Conservation (phyloP, 2,113 vertebrate genomes). For the Hydropotes inermis region DNA sequence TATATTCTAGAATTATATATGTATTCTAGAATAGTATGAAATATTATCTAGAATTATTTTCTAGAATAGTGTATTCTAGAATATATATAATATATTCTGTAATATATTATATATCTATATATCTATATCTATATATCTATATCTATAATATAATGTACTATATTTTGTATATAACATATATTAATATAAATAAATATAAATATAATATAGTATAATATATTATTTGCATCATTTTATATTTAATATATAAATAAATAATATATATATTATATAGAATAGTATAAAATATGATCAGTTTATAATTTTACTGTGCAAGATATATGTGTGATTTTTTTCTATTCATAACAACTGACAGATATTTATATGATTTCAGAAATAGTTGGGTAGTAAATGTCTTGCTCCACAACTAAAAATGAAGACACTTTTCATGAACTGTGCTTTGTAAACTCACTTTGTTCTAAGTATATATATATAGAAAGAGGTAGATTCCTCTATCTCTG, state of each 20-base stretch:
- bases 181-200: no score
- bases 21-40: background rate
- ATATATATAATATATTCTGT: no score
- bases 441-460: background rate
- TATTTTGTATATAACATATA: no score
- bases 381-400: background rate
- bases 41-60: background rate
- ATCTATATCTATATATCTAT: no score
- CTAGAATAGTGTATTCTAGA: no score
- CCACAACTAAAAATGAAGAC: background rate
- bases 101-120: no score
- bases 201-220: no score
- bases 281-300: background rate
- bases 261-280: background rate
- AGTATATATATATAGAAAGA: accelerated
- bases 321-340: background rate
- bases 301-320: background rate
- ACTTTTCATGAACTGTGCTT: background rate
- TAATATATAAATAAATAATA: background rate
- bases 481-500: accelerated
- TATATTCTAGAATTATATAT: no score
- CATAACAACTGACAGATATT: background rate
- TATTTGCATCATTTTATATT: no score
- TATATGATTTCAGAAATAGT: background rate
- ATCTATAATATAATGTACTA: no score